These are phyloP conservation scores for Drosophila greeni DNA, from an alignment of 2,888 invertebrate species.

Conservation along the genomic window DNA sequence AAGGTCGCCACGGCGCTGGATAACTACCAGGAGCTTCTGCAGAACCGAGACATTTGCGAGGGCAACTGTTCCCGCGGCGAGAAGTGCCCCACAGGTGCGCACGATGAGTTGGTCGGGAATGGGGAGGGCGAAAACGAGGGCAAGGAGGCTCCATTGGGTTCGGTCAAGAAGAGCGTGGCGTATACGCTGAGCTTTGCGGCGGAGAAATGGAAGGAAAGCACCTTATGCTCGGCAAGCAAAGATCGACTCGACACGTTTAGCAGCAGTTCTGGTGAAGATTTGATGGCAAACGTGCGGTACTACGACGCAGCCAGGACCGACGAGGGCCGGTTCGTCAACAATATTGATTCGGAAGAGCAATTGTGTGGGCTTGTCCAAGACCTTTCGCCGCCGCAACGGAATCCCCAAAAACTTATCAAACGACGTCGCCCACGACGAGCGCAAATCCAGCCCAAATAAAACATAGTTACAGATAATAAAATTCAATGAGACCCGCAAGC, in stretches of 20 bases:
- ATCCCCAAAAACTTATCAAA: not conserved
- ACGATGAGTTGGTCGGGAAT: constrained; percentile 13
- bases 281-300: constrained; percentile 66
- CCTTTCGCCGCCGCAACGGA: not conserved
- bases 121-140: not conserved
- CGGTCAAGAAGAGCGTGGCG: constrained; percentile 4
- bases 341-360: constrained; percentile 38
- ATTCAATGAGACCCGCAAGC: not conserved
- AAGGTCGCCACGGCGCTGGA: constrained; percentile 89
- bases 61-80: constrained; percentile 91
- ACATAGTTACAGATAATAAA: constrained; percentile 27
- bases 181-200: constrained; percentile 50
- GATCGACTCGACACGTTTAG: not conserved
- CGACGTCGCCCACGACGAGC: not conserved
- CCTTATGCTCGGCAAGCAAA: constrained; percentile 6
- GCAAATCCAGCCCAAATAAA: not conserved
- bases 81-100: constrained; percentile 89
- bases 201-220: constrained; percentile 58
- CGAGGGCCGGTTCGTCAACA: constrained; percentile 54
- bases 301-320: constrained; percentile 40
- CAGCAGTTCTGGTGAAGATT: constrained; percentile 41
- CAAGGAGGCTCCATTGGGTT: not conserved
- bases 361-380: too few species aligned
- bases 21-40: constrained; percentile 89
- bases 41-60: constrained; percentile 90